These are phyloP conservation scores for Spea multiplicata DNA, from an alignment of 2,113 vertebrate genomes.

Conservation along the genomic window DNA sequence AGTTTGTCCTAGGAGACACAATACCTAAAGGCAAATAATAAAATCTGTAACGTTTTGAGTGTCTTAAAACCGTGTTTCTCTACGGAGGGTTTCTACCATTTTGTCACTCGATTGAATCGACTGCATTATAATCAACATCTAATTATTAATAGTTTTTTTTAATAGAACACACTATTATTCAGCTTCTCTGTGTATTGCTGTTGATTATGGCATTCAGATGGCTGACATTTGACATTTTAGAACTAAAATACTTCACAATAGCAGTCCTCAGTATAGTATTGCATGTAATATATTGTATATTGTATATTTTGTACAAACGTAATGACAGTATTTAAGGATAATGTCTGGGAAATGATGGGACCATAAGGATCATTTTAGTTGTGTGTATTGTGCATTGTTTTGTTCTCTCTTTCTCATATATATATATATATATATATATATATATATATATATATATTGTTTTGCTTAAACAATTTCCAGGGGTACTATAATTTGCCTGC, in stretches of 20 bases:
- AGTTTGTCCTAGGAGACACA: slow-evolving; percentile 45
- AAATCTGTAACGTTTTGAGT: slow-evolving; percentile 18
- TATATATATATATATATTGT: not conserved
- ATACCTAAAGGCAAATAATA: slow-evolving; percentile 36
- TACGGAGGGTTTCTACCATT: too few species aligned
- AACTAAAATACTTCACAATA: not conserved
- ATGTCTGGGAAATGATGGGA: not conserved
- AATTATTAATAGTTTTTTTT: too few species aligned
- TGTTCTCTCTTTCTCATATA: too few species aligned
- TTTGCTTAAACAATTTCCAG: slow-evolving; percentile 42
- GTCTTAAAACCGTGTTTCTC: too few species aligned
- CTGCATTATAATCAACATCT: too few species aligned
- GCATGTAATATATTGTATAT: not conserved
- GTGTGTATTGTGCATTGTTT: not conserved
- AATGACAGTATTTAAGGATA: not conserved
- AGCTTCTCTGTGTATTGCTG: too few species aligned
- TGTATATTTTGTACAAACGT: not conserved
- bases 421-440: too few species aligned
- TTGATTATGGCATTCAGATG: too few species aligned
- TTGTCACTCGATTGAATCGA: too few species aligned
- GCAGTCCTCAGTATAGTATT: not conserved
- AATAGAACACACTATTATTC: too few species aligned
- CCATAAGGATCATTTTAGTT: slow-evolving; percentile 17
- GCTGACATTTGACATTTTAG: not conserved
- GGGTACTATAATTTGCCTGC: slow-evolving; percentile 38